Base-by-base conservation (phyloP, 2,113 vertebrate species). In the Lutjanus erythropterus region DNA sequence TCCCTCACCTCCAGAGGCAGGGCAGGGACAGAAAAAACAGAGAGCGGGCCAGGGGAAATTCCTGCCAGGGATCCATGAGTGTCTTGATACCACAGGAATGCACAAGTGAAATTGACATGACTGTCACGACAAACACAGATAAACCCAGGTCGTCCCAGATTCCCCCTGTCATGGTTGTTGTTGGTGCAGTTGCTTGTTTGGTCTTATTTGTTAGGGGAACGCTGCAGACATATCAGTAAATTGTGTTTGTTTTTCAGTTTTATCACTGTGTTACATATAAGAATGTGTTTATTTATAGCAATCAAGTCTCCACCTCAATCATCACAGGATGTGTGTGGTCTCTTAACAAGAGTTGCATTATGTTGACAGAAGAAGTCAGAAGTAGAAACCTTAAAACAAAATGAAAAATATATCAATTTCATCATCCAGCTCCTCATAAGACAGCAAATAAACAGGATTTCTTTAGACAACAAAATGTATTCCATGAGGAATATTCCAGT, bases 11-110 rank as follows among this genome's bases (percentile, higher is more conserved):
- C 84, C 70, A 62, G 49, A 56, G 25, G 73, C 81, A 88, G 78
- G 75, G 82, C 82, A 89, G 83, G 84, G 80, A 88, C 79, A 87
- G 79, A 66, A 60, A 86, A 72, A 89, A 91, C 81, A 91, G 31
- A 78, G 27, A 59, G 68, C 9, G 25, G 49, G 62, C 72, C 58
- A 33, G 56, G 85, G 91, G 86, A 84, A 91, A 93, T 92, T 93
- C 92, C 91, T 93, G 86, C 87, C 81, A 83, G 75, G 69, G 86
- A 87, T 85, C 79, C 66, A 73, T 55, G 73, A 86, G 83, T 85
- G 85, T 86, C 86, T 93, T 78, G 84, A 88, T 79, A 85, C 88
- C 84, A 64, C 86, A 84, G 89, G 92, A 94, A 93, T 90, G 88
- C 82, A 73, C 44, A 46, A 75, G 46, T 66, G 25, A 78, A 86